A percentile compares a stretch with the other conserved stretches of the same genome.
Evolutionary conservation across 2,113 vertebrate genomes (phyloP).

Genomic region (Capreolus pygargus): DNA sequence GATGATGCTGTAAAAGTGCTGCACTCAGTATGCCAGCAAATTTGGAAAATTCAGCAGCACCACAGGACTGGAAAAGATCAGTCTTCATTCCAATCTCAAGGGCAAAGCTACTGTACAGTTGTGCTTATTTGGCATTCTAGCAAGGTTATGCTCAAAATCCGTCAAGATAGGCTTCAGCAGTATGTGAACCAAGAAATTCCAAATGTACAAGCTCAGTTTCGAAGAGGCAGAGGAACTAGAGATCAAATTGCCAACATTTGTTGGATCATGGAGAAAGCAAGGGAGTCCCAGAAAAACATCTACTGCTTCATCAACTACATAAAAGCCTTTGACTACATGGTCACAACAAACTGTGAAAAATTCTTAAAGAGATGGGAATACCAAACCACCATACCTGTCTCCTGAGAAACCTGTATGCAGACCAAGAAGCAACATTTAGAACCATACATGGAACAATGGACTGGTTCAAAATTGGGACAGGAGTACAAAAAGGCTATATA

Average conservation of each 20-base stretch:
- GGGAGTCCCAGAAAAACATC: not conserved
- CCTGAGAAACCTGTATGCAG: not conserved
- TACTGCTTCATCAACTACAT: not conserved
- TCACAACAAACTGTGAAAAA: not conserved
- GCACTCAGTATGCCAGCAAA: not conserved
- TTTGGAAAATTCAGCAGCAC: not conserved
- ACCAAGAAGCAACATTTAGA: not conserved
- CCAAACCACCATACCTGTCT: not conserved
- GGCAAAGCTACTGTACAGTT: not conserved
- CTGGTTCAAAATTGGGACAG: not conserved
- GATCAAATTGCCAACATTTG: not conserved
- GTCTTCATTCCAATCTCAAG: not conserved
- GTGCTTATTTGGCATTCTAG: not conserved
- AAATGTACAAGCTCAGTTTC: not conserved
- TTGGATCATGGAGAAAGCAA: not conserved
- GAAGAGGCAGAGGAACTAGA: not conserved
- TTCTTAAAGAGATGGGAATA: not conserved
- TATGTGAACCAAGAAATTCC: not conserved
- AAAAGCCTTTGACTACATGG: not conserved
- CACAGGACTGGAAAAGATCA: not conserved
- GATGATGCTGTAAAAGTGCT: not conserved
- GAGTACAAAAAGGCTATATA: not conserved
- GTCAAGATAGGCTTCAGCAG: not conserved
- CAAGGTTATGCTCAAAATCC: not conserved
- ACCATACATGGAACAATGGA: not conserved